Conservation (phyloP, 2,888 invertebrate genomes). For the Morpho achilles region DNA sequence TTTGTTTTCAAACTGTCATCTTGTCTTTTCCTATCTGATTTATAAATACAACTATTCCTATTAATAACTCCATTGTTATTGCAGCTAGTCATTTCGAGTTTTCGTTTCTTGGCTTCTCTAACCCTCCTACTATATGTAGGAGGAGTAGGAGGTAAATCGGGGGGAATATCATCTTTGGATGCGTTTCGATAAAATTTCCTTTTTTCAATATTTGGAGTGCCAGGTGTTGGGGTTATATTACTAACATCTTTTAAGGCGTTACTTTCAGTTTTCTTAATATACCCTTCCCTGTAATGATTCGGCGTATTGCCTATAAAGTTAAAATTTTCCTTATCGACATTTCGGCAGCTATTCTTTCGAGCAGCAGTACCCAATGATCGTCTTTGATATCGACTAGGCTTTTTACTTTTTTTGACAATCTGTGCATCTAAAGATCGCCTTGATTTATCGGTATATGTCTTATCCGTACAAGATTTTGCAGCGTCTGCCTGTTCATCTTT, state of each 20-base stretch:
- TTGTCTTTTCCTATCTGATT: constrained; percentile 61
- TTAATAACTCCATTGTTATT: constrained; percentile 52
- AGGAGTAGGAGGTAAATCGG: constrained; percentile 63
- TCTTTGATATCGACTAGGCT: constrained; percentile 69
- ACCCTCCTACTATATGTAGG: constrained; percentile 69
- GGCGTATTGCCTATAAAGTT: constrained; percentile 78
- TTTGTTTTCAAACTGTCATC: constrained; percentile 48
- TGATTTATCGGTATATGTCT: constrained; percentile 42
- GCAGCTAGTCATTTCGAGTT: constrained; percentile 62
- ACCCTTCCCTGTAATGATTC: constrained; percentile 80
- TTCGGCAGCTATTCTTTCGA: constrained; percentile 54
- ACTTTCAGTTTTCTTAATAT: constrained; percentile 72
- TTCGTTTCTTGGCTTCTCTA: constrained; percentile 69
- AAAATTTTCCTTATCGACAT: constrained; percentile 67
- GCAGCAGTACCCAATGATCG: constrained; percentile 60
- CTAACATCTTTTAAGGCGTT: constrained; percentile 79
- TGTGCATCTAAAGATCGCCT: constrained; percentile 64
- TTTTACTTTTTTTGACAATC: constrained; percentile 64
- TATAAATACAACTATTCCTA: constrained; percentile 57
- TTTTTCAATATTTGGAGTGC: constrained; percentile 57
- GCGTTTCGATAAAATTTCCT: constrained; percentile 48
- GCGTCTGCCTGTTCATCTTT: constrained; percentile 42
- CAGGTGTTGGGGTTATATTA: constrained; percentile 78
- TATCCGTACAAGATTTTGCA: constrained; percentile 39
- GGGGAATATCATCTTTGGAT: constrained; percentile 54